phyloP scores from a whole-genome alignment of 2,888 invertebrate species.

The Holacanthella duospinosa region DNA sequence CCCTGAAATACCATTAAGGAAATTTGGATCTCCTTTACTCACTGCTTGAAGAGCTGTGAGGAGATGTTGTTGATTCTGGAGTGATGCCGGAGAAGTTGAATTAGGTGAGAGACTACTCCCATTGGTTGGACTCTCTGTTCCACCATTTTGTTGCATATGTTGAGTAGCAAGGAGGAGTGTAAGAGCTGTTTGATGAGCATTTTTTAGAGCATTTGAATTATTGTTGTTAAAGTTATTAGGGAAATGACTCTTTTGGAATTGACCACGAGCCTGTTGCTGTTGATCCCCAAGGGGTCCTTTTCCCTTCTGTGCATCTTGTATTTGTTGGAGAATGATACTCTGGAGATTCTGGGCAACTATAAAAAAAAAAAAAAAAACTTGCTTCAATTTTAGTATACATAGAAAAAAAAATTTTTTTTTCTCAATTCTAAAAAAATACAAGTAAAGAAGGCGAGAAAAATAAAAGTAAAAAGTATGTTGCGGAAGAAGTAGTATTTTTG shows the following conservation, averaged over 20 bases:
- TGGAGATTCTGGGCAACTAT: constrained; percentile 44
- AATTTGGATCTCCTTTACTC: constrained; percentile 36
- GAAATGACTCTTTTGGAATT: constrained; percentile 24
- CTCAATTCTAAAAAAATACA: too few relatives aligned
- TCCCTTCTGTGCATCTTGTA: constrained; percentile 41
- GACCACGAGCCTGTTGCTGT: constrained; percentile 25
- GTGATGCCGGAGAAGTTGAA: constrained; percentile 13
- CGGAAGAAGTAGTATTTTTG: too few relatives aligned
- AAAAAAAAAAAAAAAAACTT: constrained; percentile 14
- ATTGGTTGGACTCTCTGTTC: constrained; percentile 16
- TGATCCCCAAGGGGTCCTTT: constrained; percentile 22
- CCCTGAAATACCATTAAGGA: constrained; percentile 30
- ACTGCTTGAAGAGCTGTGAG: constrained; percentile 40
- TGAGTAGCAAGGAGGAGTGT: constrained; percentile 41
- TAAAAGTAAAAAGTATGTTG: too few relatives aligned
- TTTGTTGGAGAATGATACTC: constrained; percentile 43
- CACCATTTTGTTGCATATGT: constrained; percentile 36
- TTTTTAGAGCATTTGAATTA: constrained; percentile 32
- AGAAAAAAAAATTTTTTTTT: too few relatives aligned
- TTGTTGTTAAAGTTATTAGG: constrained; percentile 20
- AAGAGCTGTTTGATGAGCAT: constrained; percentile 40
- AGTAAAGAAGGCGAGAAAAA: not conserved
- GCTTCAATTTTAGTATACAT: not conserved
- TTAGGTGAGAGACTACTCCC: constrained; percentile 31
- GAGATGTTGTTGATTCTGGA: constrained; percentile 40